Conservation (phyloP, 1,140 invertebrate species). For the Glomeris maerens region DNA sequence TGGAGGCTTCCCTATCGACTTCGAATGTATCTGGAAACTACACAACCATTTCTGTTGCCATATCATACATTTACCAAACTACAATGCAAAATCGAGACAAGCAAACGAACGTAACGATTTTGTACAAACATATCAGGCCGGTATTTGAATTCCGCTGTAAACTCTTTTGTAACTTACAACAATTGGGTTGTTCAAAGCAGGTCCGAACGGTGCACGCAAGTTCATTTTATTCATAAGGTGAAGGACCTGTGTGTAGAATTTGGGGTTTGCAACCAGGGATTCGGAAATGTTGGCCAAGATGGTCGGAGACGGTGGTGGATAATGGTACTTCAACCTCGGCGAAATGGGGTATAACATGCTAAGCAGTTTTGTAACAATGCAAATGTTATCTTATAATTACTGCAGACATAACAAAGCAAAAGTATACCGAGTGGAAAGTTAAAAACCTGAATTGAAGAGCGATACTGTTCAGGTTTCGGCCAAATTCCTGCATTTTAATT, state of each 20-base stretch:
- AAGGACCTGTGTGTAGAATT: slow-evolving; percentile 71
- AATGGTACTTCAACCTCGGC: slow-evolving; percentile 31
- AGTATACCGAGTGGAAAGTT: background rate
- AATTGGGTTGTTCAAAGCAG: background rate
- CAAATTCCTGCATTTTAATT: slow-evolving; percentile 15
- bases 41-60: background rate
- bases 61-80: background rate
- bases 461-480: slow-evolving; percentile 9
- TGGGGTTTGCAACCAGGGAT: slow-evolving; percentile 52
- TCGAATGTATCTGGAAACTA: background rate
- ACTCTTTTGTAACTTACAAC: background rate
- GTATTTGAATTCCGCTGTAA: background rate
- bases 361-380: slow-evolving; percentile 9
- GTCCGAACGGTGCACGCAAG: slow-evolving; percentile 66
- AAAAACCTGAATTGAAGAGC: slow-evolving; percentile 12
- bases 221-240: slow-evolving; percentile 96
- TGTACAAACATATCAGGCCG: background rate
- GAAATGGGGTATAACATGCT: slow-evolving; percentile 29
- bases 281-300: slow-evolving; percentile 64
- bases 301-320: slow-evolving; percentile 50
- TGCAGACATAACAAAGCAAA: background rate
- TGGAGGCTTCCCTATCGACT: background rate
- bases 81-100: background rate
- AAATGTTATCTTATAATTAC: background rate
- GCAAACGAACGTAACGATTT: background rate